These are phyloP conservation scores for Cliona cf. orientalis DNA, from an alignment of 37 sponge, comb jelly and placozoan genomes.

Conservation along the genomic window DNA sequence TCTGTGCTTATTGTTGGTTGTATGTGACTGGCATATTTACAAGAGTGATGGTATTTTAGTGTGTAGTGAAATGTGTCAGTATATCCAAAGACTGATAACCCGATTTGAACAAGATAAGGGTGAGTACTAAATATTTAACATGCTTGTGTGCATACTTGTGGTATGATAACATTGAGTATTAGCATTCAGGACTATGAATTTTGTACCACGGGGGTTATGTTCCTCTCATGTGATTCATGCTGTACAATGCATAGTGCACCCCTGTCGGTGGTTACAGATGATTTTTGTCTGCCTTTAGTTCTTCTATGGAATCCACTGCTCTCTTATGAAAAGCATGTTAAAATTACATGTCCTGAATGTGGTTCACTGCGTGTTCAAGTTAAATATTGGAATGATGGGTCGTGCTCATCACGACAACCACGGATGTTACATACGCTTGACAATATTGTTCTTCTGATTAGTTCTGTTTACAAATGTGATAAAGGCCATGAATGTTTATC, in stretches of 20 bases:
- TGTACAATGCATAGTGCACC: not conserved
- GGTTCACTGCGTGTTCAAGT: not conserved
- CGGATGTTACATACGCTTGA: not conserved
- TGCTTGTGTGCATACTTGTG: not conserved
- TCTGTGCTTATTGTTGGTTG: too few relatives aligned
- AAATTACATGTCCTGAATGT: not conserved
- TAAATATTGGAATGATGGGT: not conserved
- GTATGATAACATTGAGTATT: not conserved
- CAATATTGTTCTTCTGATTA: not conserved
- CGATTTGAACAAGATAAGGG: not conserved
- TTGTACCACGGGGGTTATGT: too few relatives aligned
- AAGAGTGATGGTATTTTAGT: not conserved
- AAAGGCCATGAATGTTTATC: constrained; percentile 16
- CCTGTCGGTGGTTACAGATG: too few relatives aligned
- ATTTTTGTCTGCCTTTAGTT: not conserved
- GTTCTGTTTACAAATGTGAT: not conserved
- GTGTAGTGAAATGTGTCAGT: not conserved
- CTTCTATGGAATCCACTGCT: not conserved
- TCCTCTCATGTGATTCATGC: not conserved
- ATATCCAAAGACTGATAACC: not conserved
- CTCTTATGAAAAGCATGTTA: not conserved
- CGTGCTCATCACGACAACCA: not conserved
- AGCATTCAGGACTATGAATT: not conserved
- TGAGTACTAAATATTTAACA: not conserved
- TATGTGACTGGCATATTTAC: too few relatives aligned